Base-by-base conservation (phyloP, 2,113 vertebrate species). In the Raja brachyura region DNA sequence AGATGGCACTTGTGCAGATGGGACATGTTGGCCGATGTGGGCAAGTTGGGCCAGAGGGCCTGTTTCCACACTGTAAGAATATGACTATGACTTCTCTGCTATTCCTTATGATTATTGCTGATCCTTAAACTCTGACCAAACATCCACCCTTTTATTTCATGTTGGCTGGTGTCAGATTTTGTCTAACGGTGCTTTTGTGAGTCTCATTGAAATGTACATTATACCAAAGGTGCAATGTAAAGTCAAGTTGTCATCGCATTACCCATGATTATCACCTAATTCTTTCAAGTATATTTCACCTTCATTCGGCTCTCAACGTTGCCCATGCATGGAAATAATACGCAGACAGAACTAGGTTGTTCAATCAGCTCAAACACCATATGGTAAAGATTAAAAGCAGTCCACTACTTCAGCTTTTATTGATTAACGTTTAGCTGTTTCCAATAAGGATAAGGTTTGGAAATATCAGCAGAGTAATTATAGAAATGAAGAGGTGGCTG, bases 321-420 rank as follows among this genome's bases (percentile, higher is more conserved):
- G 20, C 20, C 22, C 25, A 9, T 14, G 61, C 16, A 10, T 83
- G 81, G 56, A 25, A 11, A 85, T 14, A 61, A 28, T 54, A 83
- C 25, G 20, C 79, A 83, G 14, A n/a, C 20, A 14, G 81, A 85
- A 61, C 61, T 61, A 85, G 22, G 54, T 85, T 85, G 56, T n/a
- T n/a, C 81, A n/a, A 61, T 85, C 81, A n/a, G n/a, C 20, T 59
- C 28, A 59, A 85, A 61, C 56, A 61, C 25, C 81, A 61, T 28
- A 85, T 85, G 81, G 81, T 85, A 61, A 59, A 13, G 81, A 85
- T 85, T n/a, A 61, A 61, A 54, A 61, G 61, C 10, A n/a, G 81
- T 85, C 56, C 59, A 11, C 22, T 11, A n/a, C 10, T 85, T 56
- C 56, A 61, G 81, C 81, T 85, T 85, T 85, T 85, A 85, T 85